Base-by-base conservation (phyloP, 2,113 vertebrate genomes). In the Zingel zingel region DNA sequence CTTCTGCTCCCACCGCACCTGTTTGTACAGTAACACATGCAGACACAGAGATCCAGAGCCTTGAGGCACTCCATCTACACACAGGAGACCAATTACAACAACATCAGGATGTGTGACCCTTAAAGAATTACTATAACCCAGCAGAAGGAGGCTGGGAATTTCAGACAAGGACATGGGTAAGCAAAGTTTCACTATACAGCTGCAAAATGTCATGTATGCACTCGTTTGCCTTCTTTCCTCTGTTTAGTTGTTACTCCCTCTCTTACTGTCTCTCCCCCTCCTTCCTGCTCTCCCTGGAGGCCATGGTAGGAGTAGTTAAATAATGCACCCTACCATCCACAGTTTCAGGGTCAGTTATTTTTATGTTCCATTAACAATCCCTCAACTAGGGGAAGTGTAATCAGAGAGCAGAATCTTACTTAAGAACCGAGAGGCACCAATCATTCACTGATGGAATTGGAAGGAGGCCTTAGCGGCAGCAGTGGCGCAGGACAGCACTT, bases 71-170 rank as follows among this genome's bases (percentile, higher is more conserved):
- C 68, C 70, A 87, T 74, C 62, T 47, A 45, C 69, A 86, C 92
- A 90, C 91, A 76, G 62, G 93, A 84, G 92, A 94, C 91, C 92
- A 94, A 94, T 94, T 93, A 94, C 65, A 80, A 78, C 51, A 86
- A 81, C 81, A 84, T 81, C 81, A 83, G 83, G 69, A 89, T 83
- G 83, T 72, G 73, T 79, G 85, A 90, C 88, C 87, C 84, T 89
- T 85, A 79, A 90, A 92, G 74, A 92, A 90, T 77, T 68, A 68
- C 56, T 66, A 33, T n/a, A 83, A 79, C 66, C 56, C 69, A 62
- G 71, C 39, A 43, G 6, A 9, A 50, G 45, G 62, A 57, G 36
- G 39, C 15, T 30, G 45, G 23, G 66, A 45, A 58, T 81, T 53
- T 81, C 27, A 58, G 36, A 77, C 76, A 68, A 80, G 48, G 84